Conservation (phyloP, 2,797 vertebrate genomes). For the Takifugu ocellatus region DNA sequence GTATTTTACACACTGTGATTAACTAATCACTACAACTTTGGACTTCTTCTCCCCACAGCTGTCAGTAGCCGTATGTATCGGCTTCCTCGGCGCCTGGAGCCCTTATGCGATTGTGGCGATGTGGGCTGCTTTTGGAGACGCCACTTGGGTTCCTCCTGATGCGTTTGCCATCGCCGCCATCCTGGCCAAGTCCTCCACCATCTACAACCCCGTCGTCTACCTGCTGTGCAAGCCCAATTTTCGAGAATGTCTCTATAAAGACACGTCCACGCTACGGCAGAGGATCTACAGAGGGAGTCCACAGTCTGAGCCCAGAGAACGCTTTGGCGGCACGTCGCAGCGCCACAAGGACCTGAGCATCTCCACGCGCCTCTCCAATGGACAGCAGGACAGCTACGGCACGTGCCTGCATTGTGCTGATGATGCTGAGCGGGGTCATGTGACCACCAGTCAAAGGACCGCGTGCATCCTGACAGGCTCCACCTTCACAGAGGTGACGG, state of each 20-base stretch:
- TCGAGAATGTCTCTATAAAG: constrained; percentile 75
- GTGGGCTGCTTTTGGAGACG: constrained; percentile 77
- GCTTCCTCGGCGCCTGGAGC: constrained; percentile 83
- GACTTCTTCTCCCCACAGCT: constrained; percentile 68
- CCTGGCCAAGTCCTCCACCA: constrained; percentile 84
- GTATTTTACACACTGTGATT: constrained; percentile 1
- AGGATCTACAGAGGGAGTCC: constrained; percentile 71
- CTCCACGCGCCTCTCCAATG: constrained; percentile 61
- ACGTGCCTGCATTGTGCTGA: constrained; percentile 58
- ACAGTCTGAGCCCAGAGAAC: constrained; percentile 19
- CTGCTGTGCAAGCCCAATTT: constrained; percentile 86
- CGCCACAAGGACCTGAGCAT: constrained; percentile 56
- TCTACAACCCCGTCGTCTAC: constrained; percentile 84
- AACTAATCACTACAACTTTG: neutral
- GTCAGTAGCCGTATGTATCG: constrained; percentile 82
- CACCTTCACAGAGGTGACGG: constrained; percentile 63
- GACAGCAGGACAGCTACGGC: constrained; percentile 57
- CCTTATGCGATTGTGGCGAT: constrained; percentile 81
- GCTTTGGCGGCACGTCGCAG: constrained; percentile 38
- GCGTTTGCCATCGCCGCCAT: constrained; percentile 79
- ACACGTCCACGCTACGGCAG: constrained; percentile 66
- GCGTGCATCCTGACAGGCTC: constrained; percentile 61
- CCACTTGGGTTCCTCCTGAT: constrained; percentile 67
- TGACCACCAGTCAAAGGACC: constrained; percentile 55
- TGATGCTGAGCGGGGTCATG: constrained; percentile 24